These are phyloP conservation scores for Brachionus calyciflorus DNA, from an alignment of 1,140 invertebrate species.

Conservation along the genomic window DNA sequence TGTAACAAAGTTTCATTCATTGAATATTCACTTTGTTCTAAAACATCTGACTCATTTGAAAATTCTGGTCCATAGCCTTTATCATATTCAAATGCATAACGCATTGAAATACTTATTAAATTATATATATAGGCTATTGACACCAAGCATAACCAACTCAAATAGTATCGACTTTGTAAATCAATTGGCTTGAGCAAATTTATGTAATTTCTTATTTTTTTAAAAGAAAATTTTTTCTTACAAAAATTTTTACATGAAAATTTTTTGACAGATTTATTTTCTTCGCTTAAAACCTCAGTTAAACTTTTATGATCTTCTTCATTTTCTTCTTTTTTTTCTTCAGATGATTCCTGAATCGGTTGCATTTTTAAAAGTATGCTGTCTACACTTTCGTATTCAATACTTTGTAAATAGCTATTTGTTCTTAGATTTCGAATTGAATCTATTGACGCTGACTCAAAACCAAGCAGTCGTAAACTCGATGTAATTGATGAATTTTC, in stretches of 20 bases:
- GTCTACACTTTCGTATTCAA: slow-evolving; percentile 23
- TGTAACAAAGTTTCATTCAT: no score
- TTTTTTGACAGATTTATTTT: no score
- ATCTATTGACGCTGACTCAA: slow-evolving; percentile 5
- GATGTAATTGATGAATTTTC: slow-evolving; percentile 1
- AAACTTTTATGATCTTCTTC: neutral
- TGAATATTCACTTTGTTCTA: neutral
- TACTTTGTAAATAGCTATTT: slow-evolving; percentile 30
- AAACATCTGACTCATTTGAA: neutral
- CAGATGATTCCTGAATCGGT: neutral
- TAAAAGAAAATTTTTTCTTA: neutral
- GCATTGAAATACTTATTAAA: slow-evolving; percentile 76
- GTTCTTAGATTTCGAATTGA: slow-evolving; percentile 3
- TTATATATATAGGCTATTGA: slow-evolving; percentile 80
- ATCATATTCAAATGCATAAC: slow-evolving; percentile 68
- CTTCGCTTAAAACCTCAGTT: no score
- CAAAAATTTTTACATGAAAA: neutral
- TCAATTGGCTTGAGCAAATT: neutral
- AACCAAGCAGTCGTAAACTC: slow-evolving; percentile 20
- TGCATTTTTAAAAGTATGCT: slow-evolving; percentile 28
- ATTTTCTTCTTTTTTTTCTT: neutral
- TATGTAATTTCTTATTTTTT: neutral
- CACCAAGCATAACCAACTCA: slow-evolving; percentile 78
- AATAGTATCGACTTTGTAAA: slow-evolving; percentile 67
- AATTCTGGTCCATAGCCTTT: slow-evolving; percentile 20